phyloP scores from a whole-genome alignment of 2,113 vertebrate genomes.

The Addax nasomaculatus region DNA sequence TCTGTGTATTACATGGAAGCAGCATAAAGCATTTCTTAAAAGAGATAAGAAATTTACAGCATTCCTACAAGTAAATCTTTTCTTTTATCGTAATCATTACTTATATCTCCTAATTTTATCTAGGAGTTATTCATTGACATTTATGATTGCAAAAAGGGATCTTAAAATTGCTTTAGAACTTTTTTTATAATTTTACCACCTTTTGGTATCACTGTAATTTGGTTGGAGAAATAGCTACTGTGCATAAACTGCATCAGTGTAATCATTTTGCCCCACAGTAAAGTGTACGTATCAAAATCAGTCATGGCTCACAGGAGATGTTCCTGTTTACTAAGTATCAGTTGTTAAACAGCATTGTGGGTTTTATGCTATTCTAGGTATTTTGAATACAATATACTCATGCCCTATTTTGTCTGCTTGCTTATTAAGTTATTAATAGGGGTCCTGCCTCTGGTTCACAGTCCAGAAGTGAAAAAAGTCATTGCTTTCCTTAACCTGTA shows the following conservation, averaged over 20 bases:
- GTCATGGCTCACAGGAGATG: not conserved
- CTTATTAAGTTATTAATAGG: conserved; percentile 17
- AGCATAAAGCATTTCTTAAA: conserved; percentile 25
- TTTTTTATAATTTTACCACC: not conserved
- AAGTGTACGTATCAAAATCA: not conserved
- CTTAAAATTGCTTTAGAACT: not conserved
- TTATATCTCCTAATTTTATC: not conserved
- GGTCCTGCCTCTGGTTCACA: conserved; percentile 1
- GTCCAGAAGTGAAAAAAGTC: not conserved
- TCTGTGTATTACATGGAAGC: not conserved
- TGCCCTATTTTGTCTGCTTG: conserved; percentile 1
- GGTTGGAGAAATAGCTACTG: not conserved
- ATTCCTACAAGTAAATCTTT: not conserved
- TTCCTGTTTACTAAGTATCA: not conserved
- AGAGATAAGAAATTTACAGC: not conserved
- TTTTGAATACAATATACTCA: not conserved
- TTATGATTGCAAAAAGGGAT: conserved; percentile 11
- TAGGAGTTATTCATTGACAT: conserved; percentile 8
- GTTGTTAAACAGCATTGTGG: not conserved
- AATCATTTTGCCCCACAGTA: not conserved
- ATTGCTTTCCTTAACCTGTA: not conserved
- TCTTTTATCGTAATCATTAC: conserved; percentile 10
- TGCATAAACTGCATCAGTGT: not conserved
- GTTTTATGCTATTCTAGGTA: not conserved
- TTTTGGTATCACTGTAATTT: not conserved